Conservation (phyloP, 2,797 vertebrate species). For the Helarctos malayanus region DNA sequence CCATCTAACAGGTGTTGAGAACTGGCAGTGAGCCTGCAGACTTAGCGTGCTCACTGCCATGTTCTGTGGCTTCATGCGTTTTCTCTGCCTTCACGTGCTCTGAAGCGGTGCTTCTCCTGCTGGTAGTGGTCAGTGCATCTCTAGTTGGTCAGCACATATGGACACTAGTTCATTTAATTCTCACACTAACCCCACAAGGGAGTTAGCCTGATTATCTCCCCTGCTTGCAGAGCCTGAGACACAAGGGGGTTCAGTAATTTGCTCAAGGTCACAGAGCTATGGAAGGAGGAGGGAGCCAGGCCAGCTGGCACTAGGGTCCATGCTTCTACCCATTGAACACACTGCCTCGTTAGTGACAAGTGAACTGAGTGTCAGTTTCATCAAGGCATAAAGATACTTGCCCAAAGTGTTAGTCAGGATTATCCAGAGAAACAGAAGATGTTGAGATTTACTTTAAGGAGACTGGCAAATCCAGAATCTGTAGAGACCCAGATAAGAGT, state of each 20-base stretch:
- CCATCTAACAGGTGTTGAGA: not conserved
- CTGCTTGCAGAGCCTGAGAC: not conserved
- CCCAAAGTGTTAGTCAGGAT: no score
- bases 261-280: not conserved
- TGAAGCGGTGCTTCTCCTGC: not conserved
- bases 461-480: not conserved
- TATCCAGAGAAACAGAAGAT: not conserved
- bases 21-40: not conserved
- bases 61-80: not conserved
- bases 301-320: no score
- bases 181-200: not conserved
- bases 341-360: not conserved
- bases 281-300: not conserved
- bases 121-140: not conserved
- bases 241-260: no score
- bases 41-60: rapidly evolving
- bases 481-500: not conserved
- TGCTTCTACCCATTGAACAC: not conserved
- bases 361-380: not conserved
- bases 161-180: not conserved
- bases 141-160: not conserved
- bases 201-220: not conserved
- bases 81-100: rapidly evolving
- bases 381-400: not conserved
- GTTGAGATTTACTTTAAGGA: not conserved